These are phyloP conservation scores for Gobio occitaniae DNA, from an alignment of 2,797 vertebrate species.

Conservation along the genomic window DNA sequence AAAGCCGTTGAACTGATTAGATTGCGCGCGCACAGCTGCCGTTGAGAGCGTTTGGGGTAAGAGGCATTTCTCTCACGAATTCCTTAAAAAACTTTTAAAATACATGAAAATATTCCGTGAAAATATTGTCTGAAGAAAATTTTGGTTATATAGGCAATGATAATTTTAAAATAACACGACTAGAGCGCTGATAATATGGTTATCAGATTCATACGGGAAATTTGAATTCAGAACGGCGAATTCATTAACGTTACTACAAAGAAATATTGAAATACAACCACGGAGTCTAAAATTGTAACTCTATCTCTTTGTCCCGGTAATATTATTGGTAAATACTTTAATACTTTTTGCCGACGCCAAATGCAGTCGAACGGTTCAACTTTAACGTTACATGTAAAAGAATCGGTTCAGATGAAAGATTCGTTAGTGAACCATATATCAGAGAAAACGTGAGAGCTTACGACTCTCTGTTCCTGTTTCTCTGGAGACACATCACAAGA, in stretches of 20 bases:
- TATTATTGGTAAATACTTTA: neutral
- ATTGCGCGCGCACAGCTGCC: neutral
- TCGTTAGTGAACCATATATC: neutral
- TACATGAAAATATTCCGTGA: neutral
- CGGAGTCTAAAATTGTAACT: neutral
- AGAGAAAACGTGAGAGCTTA: neutral
- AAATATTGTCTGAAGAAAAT: neutral
- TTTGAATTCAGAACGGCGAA: too few relatives aligned
- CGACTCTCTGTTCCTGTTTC: neutral
- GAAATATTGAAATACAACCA: neutral
- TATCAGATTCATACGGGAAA: neutral
- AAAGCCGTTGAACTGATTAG: neutral
- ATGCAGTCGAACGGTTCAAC: neutral
- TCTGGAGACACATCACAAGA: conserved; percentile 55
- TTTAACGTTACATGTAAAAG: neutral
- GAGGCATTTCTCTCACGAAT: neutral
- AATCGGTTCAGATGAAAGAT: conserved; percentile 6
- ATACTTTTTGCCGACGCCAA: neutral
- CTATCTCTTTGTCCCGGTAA: neutral
- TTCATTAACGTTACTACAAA: neutral
- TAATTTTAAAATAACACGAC: neutral
- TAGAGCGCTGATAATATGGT: neutral
- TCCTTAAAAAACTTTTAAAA: neutral
- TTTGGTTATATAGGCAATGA: neutral
- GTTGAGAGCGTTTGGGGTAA: neutral